Conservation (phyloP, 2,797 vertebrate genomes). For the Rhinoraja longicauda region DNA sequence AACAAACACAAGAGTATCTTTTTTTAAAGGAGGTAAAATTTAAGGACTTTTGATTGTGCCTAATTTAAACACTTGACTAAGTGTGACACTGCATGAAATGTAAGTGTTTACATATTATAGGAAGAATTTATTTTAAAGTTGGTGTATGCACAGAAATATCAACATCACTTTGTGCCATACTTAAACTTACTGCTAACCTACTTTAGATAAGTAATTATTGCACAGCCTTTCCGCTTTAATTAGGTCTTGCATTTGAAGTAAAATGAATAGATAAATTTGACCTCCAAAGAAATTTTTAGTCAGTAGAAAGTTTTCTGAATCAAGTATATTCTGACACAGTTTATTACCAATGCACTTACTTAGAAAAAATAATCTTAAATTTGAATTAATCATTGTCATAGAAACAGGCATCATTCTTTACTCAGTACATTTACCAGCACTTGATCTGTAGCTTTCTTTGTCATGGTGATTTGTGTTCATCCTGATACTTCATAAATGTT, state of each 20-base stretch:
- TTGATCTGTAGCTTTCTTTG: no score
- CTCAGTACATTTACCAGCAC: no score
- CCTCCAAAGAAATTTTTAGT: not conserved
- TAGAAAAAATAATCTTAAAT: not conserved
- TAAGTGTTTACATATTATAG: not conserved
- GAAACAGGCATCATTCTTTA: no score
- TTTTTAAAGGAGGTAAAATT: constrained; percentile 15
- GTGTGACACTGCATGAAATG: not conserved
- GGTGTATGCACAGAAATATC: not conserved
- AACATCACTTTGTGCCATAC: not conserved
- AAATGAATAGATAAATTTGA: not conserved
- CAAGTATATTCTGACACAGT: not conserved
- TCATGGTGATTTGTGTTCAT: no score
- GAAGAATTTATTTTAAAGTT: not conserved
- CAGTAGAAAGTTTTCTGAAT: not conserved
- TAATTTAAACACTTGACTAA: not conserved
- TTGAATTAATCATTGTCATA: not conserved
- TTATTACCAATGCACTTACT: not conserved
- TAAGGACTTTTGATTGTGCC: not conserved
- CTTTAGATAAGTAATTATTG: not conserved
- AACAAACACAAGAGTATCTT: constrained; percentile 2
- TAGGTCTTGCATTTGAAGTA: not conserved
- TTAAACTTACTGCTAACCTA: not conserved
- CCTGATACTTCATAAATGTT: no score
- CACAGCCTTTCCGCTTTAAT: not conserved